phyloP scores from a whole-genome alignment of 2,113 vertebrate species.

The Telmatochromis brichardi region DNA sequence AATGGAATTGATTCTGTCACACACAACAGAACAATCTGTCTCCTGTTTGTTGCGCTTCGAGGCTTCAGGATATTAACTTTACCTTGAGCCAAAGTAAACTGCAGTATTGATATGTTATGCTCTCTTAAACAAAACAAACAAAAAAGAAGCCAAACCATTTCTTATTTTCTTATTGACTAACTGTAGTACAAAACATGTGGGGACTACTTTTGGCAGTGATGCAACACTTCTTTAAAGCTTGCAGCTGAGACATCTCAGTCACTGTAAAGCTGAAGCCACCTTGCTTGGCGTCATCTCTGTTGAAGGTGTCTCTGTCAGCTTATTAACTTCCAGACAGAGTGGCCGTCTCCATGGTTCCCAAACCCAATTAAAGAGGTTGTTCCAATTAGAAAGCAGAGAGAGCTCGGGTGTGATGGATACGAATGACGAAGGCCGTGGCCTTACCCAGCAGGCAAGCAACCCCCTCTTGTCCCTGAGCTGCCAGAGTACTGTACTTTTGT shows the following conservation, averaged over 20 bases:
- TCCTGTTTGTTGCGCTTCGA: background rate
- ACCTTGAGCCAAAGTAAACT: background rate
- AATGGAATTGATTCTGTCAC: background rate
- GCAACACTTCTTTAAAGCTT: background rate
- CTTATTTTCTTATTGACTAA: background rate
- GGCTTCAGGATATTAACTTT: background rate
- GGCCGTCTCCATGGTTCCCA: constrained; percentile 37
- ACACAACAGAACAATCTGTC: background rate
- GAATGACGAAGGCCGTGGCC: background rate
- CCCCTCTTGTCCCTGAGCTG: background rate
- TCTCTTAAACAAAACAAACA: background rate
- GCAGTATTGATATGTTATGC: background rate
- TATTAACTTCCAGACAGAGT: constrained; percentile 14
- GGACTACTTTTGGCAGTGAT: background rate
- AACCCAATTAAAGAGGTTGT: constrained; percentile 38
- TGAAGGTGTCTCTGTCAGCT: constrained; percentile 24
- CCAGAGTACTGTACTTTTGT: background rate
- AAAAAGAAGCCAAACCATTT: background rate
- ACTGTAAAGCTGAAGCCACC: background rate
- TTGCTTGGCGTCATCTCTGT: background rate
- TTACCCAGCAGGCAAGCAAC: background rate
- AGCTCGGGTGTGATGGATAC: background rate
- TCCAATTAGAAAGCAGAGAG: constrained; percentile 25
- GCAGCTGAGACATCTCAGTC: background rate
- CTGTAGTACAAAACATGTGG: background rate